phyloP scores from a whole-genome alignment of 1,140 invertebrate genomes.

The Brachystomella parvula region DNA sequence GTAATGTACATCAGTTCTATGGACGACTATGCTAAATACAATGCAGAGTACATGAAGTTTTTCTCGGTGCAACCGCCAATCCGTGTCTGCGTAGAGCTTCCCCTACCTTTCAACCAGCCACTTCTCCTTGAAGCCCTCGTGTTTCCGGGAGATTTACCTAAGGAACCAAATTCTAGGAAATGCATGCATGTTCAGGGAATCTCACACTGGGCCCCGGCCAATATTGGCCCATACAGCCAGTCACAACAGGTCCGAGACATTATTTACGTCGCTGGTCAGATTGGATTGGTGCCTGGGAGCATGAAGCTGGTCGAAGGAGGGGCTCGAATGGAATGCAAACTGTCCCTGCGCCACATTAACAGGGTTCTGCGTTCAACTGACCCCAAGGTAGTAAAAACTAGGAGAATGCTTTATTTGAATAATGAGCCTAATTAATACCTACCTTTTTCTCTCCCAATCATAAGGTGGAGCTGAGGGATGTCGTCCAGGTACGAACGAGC shows the following conservation, averaged over 20 bases:
- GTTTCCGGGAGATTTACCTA: constrained; percentile 42
- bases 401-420: no score
- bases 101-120: constrained; percentile 59
- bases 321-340: constrained; percentile 64
- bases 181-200: constrained; percentile 90
- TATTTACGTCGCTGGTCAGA: constrained; percentile 82
- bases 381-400: no score
- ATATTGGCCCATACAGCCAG: constrained; percentile 93
- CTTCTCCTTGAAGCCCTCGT: constrained; percentile 69
- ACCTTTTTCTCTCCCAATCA: no score
- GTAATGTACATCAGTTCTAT: constrained; percentile 75
- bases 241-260: constrained; percentile 71
- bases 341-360: constrained; percentile 64
- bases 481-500: constrained; percentile 37
- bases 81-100: constrained; percentile 75
- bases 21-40: constrained; percentile 65
- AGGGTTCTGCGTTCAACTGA: constrained; percentile 43
- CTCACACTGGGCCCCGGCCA: constrained; percentile 91
- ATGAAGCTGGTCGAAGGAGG: constrained; percentile 65
- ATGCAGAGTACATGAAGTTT: constrained; percentile 64
- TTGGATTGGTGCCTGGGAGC: constrained; percentile 76
- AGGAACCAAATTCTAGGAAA: constrained; percentile 42
- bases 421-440: no score
- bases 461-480: constrained; percentile 39
- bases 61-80: constrained; percentile 65